These are phyloP conservation scores for Bombus haemorrhoidalis DNA, from an alignment of 1,140 invertebrate species.

Conservation along the genomic window DNA sequence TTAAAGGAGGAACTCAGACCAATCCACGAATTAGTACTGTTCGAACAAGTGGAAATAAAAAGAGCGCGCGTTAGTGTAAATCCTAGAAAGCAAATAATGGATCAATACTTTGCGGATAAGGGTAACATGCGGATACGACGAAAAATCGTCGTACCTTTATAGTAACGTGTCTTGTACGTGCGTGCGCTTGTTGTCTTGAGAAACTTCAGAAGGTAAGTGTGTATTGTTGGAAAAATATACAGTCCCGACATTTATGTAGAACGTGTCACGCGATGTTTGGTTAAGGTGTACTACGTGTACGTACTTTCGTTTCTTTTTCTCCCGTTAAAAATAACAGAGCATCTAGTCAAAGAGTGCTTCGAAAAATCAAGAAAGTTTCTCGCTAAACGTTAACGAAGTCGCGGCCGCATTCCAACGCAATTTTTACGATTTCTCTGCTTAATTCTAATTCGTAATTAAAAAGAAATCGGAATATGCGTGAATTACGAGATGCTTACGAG, in stretches of 20 bases:
- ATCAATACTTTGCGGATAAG: conserved; percentile 74
- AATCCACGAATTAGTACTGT: conserved; percentile 34
- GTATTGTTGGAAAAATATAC: not conserved
- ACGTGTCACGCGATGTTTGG: conserved; percentile 11
- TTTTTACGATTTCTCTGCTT: not conserved
- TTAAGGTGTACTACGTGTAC: conserved; percentile 6
- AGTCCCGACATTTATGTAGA: not conserved
- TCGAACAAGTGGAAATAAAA: conserved; percentile 47
- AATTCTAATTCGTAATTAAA: not conserved
- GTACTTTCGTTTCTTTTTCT: not conserved
- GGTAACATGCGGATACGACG: conserved; percentile 60
- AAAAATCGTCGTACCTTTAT: conserved; percentile 49
- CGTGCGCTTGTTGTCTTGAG: not conserved
- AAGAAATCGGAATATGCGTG: not conserved
- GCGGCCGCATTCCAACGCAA: not conserved
- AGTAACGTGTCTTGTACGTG: not conserved
- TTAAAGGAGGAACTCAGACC: not conserved
- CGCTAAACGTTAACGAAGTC: not conserved
- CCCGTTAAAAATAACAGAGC: conserved; percentile 6
- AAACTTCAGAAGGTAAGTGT: conserved; percentile 15
- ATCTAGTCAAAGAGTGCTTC: not conserved
- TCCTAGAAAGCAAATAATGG: conserved; percentile 73
- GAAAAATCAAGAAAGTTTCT: not conserved
- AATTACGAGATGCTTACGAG: not conserved
- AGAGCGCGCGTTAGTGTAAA: conserved; percentile 53